A percentile compares a stretch with the other conserved stretches of the same genome.
Conservation (phyloP, 2,797 vertebrate species). For the Pantherophis alleghaniensis region DNA sequence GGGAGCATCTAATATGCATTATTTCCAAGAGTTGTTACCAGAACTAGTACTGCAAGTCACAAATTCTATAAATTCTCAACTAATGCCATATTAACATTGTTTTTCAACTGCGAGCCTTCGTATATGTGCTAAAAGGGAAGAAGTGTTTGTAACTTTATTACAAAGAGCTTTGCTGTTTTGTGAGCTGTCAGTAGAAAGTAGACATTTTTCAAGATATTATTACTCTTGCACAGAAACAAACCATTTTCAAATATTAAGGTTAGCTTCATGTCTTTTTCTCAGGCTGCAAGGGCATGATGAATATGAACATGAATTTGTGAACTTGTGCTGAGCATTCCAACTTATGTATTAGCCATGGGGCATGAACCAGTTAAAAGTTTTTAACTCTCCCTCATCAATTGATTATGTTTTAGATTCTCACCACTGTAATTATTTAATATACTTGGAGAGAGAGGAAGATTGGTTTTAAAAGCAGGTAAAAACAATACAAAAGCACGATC, state of each 20-base stretch:
- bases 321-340: not conserved
- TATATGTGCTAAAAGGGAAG: not conserved
- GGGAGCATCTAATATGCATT: not conserved
- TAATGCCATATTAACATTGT: not conserved
- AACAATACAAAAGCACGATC: conserved; percentile 58
- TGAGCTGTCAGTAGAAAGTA: conserved; percentile 4
- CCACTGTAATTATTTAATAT: conserved; percentile 63
- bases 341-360: conserved; percentile 28
- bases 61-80: not conserved
- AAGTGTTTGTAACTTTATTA: conserved; percentile 23
- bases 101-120: not conserved
- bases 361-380: conserved; percentile 32
- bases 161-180: conserved; percentile 12
- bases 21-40: not conserved
- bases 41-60: not conserved
- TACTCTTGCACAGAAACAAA: not conserved
- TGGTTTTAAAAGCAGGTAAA: conserved; percentile 69
- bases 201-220: conserved; percentile 23
- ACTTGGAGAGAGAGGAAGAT: conserved; percentile 58
- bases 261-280: not conserved
- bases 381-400: conserved; percentile 43
- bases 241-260: conserved; percentile 33
- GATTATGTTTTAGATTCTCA: conserved; percentile 10
- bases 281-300: not conserved
- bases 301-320: not conserved